phyloP scores from a whole-genome alignment of 2,797 vertebrate species.

The Tokudaia muenninki region DNA sequence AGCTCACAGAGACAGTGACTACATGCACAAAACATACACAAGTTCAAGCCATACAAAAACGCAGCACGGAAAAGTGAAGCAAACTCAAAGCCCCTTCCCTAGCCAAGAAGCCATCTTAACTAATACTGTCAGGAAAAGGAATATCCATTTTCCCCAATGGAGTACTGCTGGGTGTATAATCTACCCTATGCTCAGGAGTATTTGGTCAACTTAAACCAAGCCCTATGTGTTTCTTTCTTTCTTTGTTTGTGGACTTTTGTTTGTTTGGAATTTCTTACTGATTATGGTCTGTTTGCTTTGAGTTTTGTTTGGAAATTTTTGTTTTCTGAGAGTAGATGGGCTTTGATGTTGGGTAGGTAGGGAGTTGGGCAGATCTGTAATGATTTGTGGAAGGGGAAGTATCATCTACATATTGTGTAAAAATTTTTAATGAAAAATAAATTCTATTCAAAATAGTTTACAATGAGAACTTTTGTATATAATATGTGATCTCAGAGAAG shows the following conservation, averaged over 20 bases:
- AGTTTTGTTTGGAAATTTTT: background rate
- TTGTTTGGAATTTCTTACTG: background rate
- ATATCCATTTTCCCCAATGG: background rate
- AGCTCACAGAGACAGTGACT: background rate
- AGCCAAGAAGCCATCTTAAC: background rate
- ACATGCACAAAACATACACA: background rate
- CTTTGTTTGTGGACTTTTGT: background rate
- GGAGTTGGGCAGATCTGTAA: background rate
- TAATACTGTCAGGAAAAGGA: background rate
- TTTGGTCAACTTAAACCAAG: background rate
- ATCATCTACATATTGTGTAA: background rate
- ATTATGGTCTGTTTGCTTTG: background rate
- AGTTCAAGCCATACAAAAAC: background rate
- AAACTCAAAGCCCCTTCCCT: background rate
- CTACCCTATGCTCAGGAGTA: background rate
- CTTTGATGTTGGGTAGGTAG: background rate
- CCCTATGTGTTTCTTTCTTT: background rate
- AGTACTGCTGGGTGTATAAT: background rate
- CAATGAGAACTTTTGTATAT: background rate
- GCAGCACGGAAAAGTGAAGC: background rate
- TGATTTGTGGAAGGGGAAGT: background rate
- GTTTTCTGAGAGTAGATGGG: background rate
- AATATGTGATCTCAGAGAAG: background rate
- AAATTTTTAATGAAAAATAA: background rate
- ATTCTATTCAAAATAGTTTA: background rate